Conservation (phyloP, 2,888 invertebrate genomes). For the Autographa gamma region DNA sequence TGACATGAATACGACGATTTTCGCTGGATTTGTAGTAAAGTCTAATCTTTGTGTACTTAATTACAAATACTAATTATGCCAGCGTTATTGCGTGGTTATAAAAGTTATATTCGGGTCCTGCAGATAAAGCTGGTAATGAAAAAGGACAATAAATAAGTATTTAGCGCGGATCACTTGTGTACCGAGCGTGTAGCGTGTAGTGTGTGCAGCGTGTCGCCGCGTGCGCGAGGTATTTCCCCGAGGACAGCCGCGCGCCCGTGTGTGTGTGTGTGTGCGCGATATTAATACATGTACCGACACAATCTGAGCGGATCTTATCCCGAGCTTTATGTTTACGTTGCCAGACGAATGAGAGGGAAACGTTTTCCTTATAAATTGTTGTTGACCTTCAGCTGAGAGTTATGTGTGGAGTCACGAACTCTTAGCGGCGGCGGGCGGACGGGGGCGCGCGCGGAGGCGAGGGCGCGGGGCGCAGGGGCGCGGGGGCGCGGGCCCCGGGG, state of each 20-base stretch:
- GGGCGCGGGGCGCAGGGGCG: neutral
- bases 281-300: constrained; percentile 25
- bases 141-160: too few relatives aligned
- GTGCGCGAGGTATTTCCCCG: constrained; percentile 24
- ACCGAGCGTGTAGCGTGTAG: neutral
- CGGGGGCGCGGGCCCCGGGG: neutral
- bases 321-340: constrained; percentile 17
- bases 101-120: too few relatives aligned
- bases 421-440: neutral
- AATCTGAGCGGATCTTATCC: constrained; percentile 19
- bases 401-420: constrained; percentile 15
- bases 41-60: too few relatives aligned
- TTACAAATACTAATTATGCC: too few relatives aligned
- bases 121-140: too few relatives aligned
- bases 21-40: too few relatives aligned
- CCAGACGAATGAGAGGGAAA: constrained; percentile 5
- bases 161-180: too few relatives aligned
- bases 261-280: constrained; percentile 8
- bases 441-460: neutral
- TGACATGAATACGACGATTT: too few relatives aligned
- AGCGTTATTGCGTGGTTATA: too few relatives aligned
- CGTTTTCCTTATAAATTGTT: constrained; percentile 18
- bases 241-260: constrained; percentile 6
- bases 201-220: neutral
- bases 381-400: constrained; percentile 15